phyloP scores from a whole-genome alignment of 2,113 vertebrate species.

The Myrmophylax atrothorax region DNA sequence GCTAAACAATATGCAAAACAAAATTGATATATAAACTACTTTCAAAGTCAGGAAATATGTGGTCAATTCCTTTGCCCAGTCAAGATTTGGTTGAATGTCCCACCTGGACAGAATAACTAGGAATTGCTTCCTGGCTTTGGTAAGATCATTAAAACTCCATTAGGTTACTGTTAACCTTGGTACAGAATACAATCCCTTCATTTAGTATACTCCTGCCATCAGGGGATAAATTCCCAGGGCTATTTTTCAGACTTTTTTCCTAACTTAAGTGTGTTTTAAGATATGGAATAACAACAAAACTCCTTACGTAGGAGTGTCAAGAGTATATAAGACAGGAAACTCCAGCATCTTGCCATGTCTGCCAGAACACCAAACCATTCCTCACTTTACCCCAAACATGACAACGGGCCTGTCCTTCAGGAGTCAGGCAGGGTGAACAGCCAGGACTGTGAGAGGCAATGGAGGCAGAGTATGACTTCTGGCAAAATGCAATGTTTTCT shows the following conservation, averaged over 20 bases:
- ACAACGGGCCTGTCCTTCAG: background rate
- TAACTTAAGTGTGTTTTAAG: background rate
- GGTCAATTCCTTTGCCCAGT: background rate
- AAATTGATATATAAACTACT: background rate
- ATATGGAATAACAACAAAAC: background rate
- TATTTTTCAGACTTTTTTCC: background rate
- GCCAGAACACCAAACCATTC: background rate
- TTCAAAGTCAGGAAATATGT: background rate
- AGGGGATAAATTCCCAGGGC: background rate
- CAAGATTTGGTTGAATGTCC: background rate
- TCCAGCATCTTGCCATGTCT: background rate
- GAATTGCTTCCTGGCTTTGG: background rate
- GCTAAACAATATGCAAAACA: background rate
- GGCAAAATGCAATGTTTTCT: background rate
- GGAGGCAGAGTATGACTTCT: background rate
- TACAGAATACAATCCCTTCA: background rate
- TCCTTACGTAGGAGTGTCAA: background rate
- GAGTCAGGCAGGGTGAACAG: background rate
- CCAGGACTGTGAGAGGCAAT: background rate
- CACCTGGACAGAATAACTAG: background rate
- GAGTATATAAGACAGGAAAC: background rate
- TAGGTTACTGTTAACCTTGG: constrained; percentile 14
- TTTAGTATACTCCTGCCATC: background rate
- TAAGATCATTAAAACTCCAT: background rate
- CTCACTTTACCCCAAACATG: background rate